A percentile compares a stretch with the other conserved stretches of the same genome.
These are phyloP conservation scores for Percina caprodes DNA, from an alignment of 2,113 vertebrate species.

Conservation along the genomic window DNA sequence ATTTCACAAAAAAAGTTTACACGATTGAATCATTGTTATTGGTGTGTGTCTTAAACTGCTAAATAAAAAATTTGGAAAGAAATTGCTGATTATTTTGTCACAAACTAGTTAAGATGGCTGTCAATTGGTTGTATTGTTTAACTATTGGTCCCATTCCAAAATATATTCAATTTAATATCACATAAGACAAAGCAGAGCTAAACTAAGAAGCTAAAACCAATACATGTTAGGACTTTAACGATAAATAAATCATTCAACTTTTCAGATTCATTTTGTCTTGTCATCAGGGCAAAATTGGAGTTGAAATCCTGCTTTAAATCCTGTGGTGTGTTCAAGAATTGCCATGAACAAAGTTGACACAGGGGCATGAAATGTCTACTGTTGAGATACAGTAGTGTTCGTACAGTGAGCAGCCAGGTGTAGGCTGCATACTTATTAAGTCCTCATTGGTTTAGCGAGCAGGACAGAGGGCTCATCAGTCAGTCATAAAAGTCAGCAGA, in stretches of 20 bases:
- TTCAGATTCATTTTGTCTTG: neutral
- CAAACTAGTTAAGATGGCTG: neutral
- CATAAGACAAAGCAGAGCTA: neutral
- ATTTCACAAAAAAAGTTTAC: neutral
- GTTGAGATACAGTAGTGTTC: neutral
- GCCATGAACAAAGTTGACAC: neutral
- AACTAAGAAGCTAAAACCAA: neutral
- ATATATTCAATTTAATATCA: neutral
- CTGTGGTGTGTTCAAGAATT: neutral
- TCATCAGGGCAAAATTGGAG: neutral
- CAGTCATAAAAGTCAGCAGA: slow-evolving; percentile 30
- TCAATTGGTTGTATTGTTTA: neutral
- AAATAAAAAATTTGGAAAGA: neutral
- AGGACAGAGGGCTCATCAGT: slow-evolving; percentile 29
- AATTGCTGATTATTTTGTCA: neutral
- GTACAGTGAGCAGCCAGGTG: slow-evolving; percentile 14
- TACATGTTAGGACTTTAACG: neutral
- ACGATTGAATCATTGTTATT: neutral
- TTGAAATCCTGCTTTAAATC: neutral
- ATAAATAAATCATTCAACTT: neutral
- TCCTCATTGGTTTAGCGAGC: slow-evolving; percentile 21
- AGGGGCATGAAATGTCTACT: neutral
- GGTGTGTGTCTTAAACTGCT: neutral
- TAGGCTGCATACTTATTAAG: slow-evolving; percentile 17
- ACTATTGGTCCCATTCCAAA: neutral